phyloP scores from a whole-genome alignment of 2,797 vertebrate genomes.

The Taeniopygia guttata region DNA sequence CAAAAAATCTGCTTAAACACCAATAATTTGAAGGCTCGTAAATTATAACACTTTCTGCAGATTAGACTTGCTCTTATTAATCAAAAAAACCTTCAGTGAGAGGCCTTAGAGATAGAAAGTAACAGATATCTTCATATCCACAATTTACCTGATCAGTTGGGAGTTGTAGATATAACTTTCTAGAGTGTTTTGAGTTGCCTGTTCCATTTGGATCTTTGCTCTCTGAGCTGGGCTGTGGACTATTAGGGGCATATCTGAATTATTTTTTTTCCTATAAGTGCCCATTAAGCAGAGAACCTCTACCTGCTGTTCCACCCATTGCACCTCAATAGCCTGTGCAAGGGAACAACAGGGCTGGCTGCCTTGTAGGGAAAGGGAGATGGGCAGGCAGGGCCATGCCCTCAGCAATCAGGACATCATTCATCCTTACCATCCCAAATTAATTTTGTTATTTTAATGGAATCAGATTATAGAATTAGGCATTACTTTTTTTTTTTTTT shows the following conservation, averaged over 20 bases:
- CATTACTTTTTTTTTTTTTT: not conserved
- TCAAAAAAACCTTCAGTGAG: not conserved
- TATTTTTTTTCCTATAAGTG: not conserved
- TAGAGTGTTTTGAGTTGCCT: not conserved
- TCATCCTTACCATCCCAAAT: not conserved
- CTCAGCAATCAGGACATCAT: not conserved
- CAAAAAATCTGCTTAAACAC: not conserved
- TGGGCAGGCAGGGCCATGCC: not conserved
- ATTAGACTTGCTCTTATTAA: not conserved
- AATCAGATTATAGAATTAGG: conserved; percentile 6
- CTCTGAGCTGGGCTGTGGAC: not conserved
- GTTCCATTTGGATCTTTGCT: not conserved
- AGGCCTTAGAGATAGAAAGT: not conserved
- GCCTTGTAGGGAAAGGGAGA: not conserved
- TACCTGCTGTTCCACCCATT: not conserved
- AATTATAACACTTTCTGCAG: not conserved
- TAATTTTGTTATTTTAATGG: conserved; percentile 12
- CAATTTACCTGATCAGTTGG: not conserved
- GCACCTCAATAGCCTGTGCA: not conserved
- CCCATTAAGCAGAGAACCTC: not conserved
- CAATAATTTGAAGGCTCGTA: not conserved
- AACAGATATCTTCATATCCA: not conserved
- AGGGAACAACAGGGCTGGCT: not conserved
- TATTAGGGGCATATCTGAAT: not conserved
- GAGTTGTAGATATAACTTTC: not conserved